Base-by-base conservation (phyloP, 2,888 invertebrate species). In the Ditula angustiorana region DNA sequence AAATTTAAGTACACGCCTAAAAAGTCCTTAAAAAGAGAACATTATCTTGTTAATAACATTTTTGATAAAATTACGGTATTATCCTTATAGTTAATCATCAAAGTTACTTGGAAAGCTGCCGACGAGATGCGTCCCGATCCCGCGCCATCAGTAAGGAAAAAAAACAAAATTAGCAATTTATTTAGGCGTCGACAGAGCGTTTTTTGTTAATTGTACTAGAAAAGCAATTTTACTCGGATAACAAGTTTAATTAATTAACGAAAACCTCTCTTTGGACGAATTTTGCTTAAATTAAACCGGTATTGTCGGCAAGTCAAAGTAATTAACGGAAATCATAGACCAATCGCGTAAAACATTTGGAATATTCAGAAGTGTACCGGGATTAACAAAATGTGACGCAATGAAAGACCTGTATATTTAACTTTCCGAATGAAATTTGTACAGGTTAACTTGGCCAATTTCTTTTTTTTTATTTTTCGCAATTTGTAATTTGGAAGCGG, bases 211-310 rank as follows among this genome's bases (percentile, higher is more conserved):
- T 59, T 64, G 64, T 59, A 64, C 47, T 59, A 35, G 7, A 64
- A 59, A 59, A 64, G 64, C 58, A 37, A 52, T 59, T 53, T 59
- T 26, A 46, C 63, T 64, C 35, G 33, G 46, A 37, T 37, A 59
- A 59, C 59, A 64, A 64, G 21, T 53, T 53, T 59, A 64, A 59
- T 59, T 64, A 59, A 58, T 64, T 59, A 64, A 37, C 53, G 21
- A 59, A 53, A 59, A 44, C 44, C 26, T 37, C 26, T 24, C 52
- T 58, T 57, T 49, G 37, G 28, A 30, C 10, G 26, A 57, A 46
- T 21, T 63, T 55, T 26, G 56, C 23, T 62, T 41, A 49, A 30
- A 56, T 61, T 61, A 56, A 56, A 47, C 35, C 28, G 21, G 55
- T 37, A 23, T 52, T 52, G 44, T 63, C 50, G 19, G 33, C 19